Conservation (phyloP, 2,797 vertebrate genomes). For the Falco columbarius region DNA sequence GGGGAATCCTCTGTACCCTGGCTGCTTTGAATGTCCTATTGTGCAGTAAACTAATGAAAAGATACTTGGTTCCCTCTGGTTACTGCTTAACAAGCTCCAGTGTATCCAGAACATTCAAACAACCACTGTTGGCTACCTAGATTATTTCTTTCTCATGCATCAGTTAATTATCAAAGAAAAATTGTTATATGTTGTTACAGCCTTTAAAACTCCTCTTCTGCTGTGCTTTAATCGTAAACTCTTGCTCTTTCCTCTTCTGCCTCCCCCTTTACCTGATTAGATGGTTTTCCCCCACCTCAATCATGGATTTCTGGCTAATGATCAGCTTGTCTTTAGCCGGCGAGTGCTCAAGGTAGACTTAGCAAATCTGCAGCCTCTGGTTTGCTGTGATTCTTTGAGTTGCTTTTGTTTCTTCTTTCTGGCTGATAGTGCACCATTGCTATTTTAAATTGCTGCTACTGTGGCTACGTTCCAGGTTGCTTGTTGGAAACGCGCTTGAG, state of each 20-base stretch:
- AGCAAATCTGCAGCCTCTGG: background rate
- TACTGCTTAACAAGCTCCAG: background rate
- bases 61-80: background rate
- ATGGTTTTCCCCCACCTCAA: constrained; percentile 89
- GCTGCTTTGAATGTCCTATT: constrained; percentile 45
- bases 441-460: background rate
- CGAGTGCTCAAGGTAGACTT: constrained; percentile 88
- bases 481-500: background rate
- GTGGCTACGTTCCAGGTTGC: background rate
- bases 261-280: constrained; percentile 67
- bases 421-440: background rate
- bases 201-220: background rate
- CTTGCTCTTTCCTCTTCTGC: constrained; percentile 47
- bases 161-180: background rate
- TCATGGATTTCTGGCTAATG: constrained; percentile 87
- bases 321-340: constrained; percentile 84
- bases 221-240: background rate
- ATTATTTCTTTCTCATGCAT: background rate
- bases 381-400: constrained; percentile 51
- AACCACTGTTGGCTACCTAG: background rate
- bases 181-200: background rate
- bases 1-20: background rate
- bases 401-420: background rate
- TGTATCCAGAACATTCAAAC: background rate
- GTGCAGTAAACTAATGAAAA: background rate